Evolutionary conservation across 2,888 invertebrate genomes (phyloP), one percentile per base, ranked within the genome.

Genomic region (Synanthedon myopaeformis): DNA sequence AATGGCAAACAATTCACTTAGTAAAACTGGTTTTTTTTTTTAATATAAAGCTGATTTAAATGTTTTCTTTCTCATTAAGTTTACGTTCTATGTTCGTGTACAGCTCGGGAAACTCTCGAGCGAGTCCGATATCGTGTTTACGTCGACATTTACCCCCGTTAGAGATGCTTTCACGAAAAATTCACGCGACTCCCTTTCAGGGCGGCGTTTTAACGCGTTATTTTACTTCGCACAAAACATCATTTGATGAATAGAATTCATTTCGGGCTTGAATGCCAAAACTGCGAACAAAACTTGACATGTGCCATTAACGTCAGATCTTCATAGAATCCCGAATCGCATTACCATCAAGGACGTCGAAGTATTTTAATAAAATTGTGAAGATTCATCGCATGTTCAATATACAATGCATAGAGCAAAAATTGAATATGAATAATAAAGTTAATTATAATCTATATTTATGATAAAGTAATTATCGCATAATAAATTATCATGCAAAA

Each of bases 121-220:
- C 53, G 48, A 41, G 42, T 53, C 52, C 54, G 53, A 52, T 59
- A 57, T 55, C 55, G 51, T 54, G 53, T 55, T 55, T 52, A 50
- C 55, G 51, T 51, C 57, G 55, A 55, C 55, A 57, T 57, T 57
- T 55, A 52, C 53, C 52, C 55, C 51, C 45, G 51, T 56, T 54
- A 51, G 50, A 55, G 49, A 52, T 10, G 49, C 56, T 57, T 56
- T 57, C 55, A 52, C 53, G 51, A 56, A 56, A 55, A 55, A 58
- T 59, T 53, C 52, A 53, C 51, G 10, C 14, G 51, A 54, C 56
- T 55, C 52, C 42, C 42, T 56, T 50, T 58, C 53, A 51, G 51
- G 54, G 52, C 35, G 19, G 41, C 45, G n/a, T 50, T 55, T 57
- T 55, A 45, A 45, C 45, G 45, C 45, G 4, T 45, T 45, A 45